Conservation (phyloP, 2,888 invertebrate genomes). For the Flabesymbios commensalis region DNA sequence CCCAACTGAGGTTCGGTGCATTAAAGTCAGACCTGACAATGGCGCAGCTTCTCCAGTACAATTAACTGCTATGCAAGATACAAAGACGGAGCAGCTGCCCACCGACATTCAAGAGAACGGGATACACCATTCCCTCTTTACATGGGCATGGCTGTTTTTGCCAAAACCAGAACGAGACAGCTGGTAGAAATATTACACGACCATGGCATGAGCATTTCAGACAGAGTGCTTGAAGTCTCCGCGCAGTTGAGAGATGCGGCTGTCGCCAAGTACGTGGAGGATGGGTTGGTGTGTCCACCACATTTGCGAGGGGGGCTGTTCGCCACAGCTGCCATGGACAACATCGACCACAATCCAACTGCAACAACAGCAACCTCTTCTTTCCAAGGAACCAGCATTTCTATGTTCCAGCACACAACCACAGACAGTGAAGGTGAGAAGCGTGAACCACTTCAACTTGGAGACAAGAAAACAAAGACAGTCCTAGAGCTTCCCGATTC, state of each 20-base stretch:
- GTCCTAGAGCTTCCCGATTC: slow-evolving; percentile 28
- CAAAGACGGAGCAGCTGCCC: slow-evolving; percentile 10
- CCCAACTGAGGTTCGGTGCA: slow-evolving; percentile 19
- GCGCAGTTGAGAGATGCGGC: slow-evolving; percentile 26
- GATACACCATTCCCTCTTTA: slow-evolving; percentile 29
- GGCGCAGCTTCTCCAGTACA: slow-evolving; percentile 24
- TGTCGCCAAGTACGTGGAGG: slow-evolving; percentile 18
- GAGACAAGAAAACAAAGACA: slow-evolving; percentile 9
- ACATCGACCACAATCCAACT: slow-evolving; percentile 36
- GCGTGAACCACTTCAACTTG: slow-evolving; percentile 7
- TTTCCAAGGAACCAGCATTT: slow-evolving; percentile 35
- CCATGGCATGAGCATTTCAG: slow-evolving; percentile 34
- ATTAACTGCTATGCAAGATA: slow-evolving; percentile 20
- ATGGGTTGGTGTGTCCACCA: slow-evolving; percentile 21
- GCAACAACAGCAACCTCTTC: slow-evolving; percentile 27
- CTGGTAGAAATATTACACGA: slow-evolving; percentile 28
- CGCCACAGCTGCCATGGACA: slow-evolving; percentile 36
- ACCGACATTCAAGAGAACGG: slow-evolving; percentile 15
- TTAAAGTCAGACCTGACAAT: slow-evolving; percentile 21
- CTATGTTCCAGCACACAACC: slow-evolving; percentile 32
- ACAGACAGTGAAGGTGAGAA: slow-evolving; percentile 14
- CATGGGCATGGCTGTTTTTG: slow-evolving; percentile 30
- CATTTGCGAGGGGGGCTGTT: slow-evolving; percentile 27
- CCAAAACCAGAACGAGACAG: slow-evolving; percentile 33
- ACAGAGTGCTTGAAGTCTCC: slow-evolving; percentile 36